Percentiles rank a stretch among this genome's conserved stretches.
These are phyloP conservation scores for Cephalopholis sonnerati DNA, from an alignment of 2,113 vertebrate species.

Conservation along the genomic window DNA sequence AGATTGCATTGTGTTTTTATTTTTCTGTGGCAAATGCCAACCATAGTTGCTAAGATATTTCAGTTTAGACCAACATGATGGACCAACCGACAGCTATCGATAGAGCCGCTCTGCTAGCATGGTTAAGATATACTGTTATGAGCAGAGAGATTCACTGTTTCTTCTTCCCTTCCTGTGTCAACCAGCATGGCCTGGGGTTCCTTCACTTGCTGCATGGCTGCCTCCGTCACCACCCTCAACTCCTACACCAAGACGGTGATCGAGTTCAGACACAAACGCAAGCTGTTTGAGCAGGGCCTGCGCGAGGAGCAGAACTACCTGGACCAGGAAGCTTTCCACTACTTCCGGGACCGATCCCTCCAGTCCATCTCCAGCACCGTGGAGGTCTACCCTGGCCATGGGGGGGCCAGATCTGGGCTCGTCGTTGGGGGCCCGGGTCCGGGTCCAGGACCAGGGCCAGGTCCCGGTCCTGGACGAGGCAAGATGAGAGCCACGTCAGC, in stretches of 20 bases:
- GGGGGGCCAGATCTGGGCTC: slow-evolving; percentile 52
- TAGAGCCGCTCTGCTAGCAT: neutral
- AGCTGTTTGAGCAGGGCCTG: slow-evolving; percentile 95
- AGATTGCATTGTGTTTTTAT: too few relatives aligned
- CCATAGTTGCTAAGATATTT: too few relatives aligned
- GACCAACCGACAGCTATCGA: too few relatives aligned
- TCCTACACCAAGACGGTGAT: slow-evolving; percentile 99
- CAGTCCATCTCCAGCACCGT: slow-evolving; percentile 82
- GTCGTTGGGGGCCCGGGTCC: slow-evolving; percentile 27
- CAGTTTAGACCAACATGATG: too few relatives aligned
- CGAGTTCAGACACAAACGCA: slow-evolving; percentile 97
- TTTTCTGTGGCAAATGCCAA: too few relatives aligned
- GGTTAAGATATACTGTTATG: neutral
- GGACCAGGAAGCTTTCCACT: slow-evolving; percentile 93
- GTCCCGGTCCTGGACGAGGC: slow-evolving; percentile 38
- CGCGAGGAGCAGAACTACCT: slow-evolving; percentile 94
- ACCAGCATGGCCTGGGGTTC: slow-evolving; percentile 97
- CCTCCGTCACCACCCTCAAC: slow-evolving; percentile 98
- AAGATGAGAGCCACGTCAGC: slow-evolving; percentile 57
- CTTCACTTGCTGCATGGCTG: slow-evolving; percentile 99
- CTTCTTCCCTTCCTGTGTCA: slow-evolving; percentile 9
- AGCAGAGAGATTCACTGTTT: neutral
- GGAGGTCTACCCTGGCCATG: slow-evolving; percentile 79
- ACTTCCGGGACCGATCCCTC: slow-evolving; percentile 93
- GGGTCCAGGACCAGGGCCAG: slow-evolving; percentile 7